phyloP scores from a whole-genome alignment of 2,113 vertebrate species.

The Megaleporinus macrocephalus region DNA sequence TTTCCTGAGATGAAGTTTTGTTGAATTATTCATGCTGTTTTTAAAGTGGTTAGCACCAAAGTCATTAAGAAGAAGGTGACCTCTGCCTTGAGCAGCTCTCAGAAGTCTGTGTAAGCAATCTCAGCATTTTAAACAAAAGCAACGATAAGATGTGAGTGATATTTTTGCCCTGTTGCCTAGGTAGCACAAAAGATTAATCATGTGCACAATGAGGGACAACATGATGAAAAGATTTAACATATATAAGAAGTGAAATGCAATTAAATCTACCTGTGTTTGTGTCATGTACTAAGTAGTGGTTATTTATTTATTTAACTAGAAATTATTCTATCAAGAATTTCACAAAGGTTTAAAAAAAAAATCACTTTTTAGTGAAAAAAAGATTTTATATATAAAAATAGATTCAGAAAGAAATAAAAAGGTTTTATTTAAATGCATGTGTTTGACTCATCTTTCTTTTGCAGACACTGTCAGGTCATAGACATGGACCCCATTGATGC shows the following conservation, averaged over 20 bases:
- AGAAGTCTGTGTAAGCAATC: background rate
- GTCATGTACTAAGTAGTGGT: too few relatives aligned
- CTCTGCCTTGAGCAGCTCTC: background rate
- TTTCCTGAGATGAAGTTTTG: background rate
- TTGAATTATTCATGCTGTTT: background rate
- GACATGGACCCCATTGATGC: slow-evolving; percentile 98
- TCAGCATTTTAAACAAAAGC: background rate
- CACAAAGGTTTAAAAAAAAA: too few relatives aligned
- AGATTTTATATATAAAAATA: too few relatives aligned
- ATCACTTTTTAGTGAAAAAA: too few relatives aligned
- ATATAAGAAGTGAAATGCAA: too few relatives aligned
- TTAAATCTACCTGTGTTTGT: too few relatives aligned
- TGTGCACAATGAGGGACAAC: too few relatives aligned
- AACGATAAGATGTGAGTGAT: slow-evolving; percentile 20
- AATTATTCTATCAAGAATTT: too few relatives aligned
- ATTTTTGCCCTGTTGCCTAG: background rate
- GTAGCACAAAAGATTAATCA: background rate
- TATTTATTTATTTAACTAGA: too few relatives aligned
- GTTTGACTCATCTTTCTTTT: slow-evolving; percentile 33
- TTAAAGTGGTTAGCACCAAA: slow-evolving; percentile 10
- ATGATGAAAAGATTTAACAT: too few relatives aligned
- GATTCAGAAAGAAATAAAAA: too few relatives aligned
- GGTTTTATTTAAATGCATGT: background rate
- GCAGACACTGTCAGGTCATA: slow-evolving; percentile 93
- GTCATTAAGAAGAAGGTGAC: slow-evolving; percentile 21